Evolutionary conservation across 2,113 vertebrate species (phyloP), one percentile per base, ranked within the genome.

Genomic region (Geococcyx californianus): DNA sequence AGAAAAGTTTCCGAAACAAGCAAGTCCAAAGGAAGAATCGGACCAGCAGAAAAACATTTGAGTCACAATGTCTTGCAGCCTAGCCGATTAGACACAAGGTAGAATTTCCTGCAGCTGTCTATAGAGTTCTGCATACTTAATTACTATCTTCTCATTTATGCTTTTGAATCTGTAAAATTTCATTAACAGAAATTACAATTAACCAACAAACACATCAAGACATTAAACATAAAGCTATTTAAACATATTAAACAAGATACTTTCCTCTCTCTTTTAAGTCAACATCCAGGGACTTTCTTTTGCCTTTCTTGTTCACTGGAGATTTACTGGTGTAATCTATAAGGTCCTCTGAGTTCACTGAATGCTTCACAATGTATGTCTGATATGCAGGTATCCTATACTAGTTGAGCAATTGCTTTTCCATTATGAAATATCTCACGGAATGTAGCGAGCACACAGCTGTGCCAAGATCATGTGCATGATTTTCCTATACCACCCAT

Each of bases 401-500:
- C 49, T 64, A 84, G 49, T 81, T 58, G 56, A 91, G 83, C 64
- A 88, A 58, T 64, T 68, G 56, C 33, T 26, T 96, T 96, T 95
- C 94, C 93, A 93, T 96, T 93, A 67, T 95, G 94, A 90, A 92
- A 89, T 89, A 95, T 54, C 74, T 87, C 70, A 69, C 73, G 87
- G 87, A 95, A 97, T 95, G 78, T 55, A 76, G 68, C 74, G 87
- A 93, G 84, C 52, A 77, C 10, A 19, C 34, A 82, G 72, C 58
- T 73, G 70, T 87, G 92, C 94, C 93, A 96, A 93, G 76, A 52
- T 60, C 73, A 80, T 86, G 78, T 87, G 89, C 84, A 44, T 33
- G 81, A 87, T 94, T 96, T 96, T 96, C 90, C 93, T 94, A 95
- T 90, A 86, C 72, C 94, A 95, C 94, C 91, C 90, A 88, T 94